Percentiles rank a stretch among this genome's conserved stretches.
Evolutionary conservation across 2,113 vertebrate genomes (phyloP).

Genomic region (Brachyhypopomus gauderio): DNA sequence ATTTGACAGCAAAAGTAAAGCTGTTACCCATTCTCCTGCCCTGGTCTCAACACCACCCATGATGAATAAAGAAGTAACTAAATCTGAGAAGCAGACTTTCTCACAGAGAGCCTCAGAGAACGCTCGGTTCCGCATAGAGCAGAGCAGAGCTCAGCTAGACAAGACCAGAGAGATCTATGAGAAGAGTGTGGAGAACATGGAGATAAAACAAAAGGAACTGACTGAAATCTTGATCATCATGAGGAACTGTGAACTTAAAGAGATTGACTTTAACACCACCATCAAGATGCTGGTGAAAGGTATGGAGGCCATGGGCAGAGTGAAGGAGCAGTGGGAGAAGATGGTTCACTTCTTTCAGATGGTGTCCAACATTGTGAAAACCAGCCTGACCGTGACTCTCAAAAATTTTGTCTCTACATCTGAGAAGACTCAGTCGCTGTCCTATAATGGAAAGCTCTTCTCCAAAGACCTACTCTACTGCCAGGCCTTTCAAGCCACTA

Average conservation of each 20-base stretch:
- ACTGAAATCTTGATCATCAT: slow-evolving; percentile 49
- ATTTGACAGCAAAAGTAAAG: slow-evolving; percentile 51
- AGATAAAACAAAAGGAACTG: slow-evolving; percentile 57
- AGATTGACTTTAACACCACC: slow-evolving; percentile 55
- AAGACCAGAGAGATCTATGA: too few relatives aligned
- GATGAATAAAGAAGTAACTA: slow-evolving; percentile 24
- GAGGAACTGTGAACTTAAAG: slow-evolving; percentile 49
- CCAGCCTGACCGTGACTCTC: too few relatives aligned
- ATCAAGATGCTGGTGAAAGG: slow-evolving; percentile 35
- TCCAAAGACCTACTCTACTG: too few relatives aligned
- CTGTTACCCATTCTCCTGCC: slow-evolving; percentile 25
- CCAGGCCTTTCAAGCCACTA: too few relatives aligned
- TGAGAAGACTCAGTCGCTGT: too few relatives aligned
- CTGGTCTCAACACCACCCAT: slow-evolving; percentile 41
- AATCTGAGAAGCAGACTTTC: background rate
- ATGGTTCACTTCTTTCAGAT: too few relatives aligned
- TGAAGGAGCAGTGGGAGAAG: slow-evolving; percentile 64
- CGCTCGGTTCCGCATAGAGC: slow-evolving; percentile 42
- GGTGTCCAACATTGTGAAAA: too few relatives aligned
- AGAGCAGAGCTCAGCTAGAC: slow-evolving; percentile 46
- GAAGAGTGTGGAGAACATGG: slow-evolving; percentile 49
- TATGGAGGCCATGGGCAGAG: slow-evolving; percentile 53
- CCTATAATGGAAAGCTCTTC: too few relatives aligned
- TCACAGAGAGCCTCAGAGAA: slow-evolving; percentile 26
- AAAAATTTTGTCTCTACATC: too few relatives aligned